Percentiles rank a stretch among this genome's conserved stretches.
phyloP scores from a whole-genome alignment of 2,888 invertebrate species.

The Serripes groenlandicus region DNA sequence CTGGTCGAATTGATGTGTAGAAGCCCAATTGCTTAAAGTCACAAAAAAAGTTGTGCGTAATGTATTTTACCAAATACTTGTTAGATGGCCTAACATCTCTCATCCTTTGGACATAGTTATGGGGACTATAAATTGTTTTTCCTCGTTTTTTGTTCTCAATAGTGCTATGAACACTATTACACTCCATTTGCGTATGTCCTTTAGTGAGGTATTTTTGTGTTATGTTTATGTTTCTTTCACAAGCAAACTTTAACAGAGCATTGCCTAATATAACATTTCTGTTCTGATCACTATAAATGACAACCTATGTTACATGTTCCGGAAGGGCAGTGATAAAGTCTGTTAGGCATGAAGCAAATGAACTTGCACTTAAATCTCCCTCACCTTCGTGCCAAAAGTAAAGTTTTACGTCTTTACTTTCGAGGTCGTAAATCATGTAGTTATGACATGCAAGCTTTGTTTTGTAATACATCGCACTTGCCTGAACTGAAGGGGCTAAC shows the following conservation, averaged over 20 bases:
- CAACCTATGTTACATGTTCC: slow-evolving; percentile 25
- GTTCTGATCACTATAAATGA: slow-evolving; percentile 58
- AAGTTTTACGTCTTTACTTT: slow-evolving; percentile 33
- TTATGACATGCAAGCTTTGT: slow-evolving; percentile 61
- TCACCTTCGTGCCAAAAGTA: slow-evolving; percentile 66
- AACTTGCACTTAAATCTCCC: slow-evolving; percentile 32
- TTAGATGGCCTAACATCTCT: not conserved
- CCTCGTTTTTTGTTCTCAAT: not conserved
- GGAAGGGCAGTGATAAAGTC: not conserved
- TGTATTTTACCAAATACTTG: not conserved
- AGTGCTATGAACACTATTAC: not conserved
- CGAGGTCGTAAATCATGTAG: slow-evolving; percentile 55
- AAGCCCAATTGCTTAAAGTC: not conserved
- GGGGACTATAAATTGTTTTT: not conserved
- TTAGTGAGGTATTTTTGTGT: not conserved
- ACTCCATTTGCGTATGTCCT: not conserved
- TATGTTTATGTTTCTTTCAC: not conserved
- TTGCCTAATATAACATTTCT: not conserved
- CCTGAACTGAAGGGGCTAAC: slow-evolving; percentile 54
- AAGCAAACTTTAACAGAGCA: not conserved
- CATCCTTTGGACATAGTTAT: not conserved
- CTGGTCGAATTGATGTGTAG: not conserved
- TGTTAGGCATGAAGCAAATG: slow-evolving; percentile 28
- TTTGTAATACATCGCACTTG: slow-evolving; percentile 66
- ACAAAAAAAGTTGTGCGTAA: not conserved